phyloP scores from a whole-genome alignment of 2,797 vertebrate genomes.

The Liasis olivaceus region DNA sequence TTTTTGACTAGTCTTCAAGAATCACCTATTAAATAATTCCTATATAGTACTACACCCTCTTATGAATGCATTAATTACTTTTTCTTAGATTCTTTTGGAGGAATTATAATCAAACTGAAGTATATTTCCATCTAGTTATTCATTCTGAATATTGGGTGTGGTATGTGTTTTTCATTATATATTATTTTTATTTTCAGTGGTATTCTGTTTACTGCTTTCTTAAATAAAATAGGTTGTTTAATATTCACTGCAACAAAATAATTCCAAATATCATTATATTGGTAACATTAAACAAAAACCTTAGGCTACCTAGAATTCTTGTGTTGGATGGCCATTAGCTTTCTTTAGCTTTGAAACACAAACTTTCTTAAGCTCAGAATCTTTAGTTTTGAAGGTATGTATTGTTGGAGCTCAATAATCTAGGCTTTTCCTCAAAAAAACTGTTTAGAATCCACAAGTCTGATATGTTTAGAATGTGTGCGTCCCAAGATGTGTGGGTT shows the following conservation, averaged over 20 bases:
- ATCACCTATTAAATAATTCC: no score
- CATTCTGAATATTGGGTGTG: no score
- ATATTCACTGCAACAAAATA: neutral
- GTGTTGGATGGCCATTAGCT: neutral
- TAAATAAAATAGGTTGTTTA: neutral
- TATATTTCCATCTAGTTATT: no score
- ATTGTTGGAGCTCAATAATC: neutral
- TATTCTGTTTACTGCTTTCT: neutral
- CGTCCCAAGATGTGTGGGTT: neutral
- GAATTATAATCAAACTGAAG: no score
- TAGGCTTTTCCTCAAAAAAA: neutral
- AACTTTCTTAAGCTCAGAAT: neutral
- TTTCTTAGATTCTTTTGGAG: no score
- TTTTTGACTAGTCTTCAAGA: no score
- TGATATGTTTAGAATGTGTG: neutral
- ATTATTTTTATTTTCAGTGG: neutral
- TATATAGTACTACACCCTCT: no score
- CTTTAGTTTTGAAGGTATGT: neutral
- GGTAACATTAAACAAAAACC: neutral
- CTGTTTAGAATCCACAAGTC: neutral
- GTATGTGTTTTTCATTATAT: no score
- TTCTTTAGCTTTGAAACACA: neutral
- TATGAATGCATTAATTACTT: no score
- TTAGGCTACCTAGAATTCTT: neutral
- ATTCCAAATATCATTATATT: neutral